Evolutionary conservation across 2,113 vertebrate species (phyloP).

Genomic region (Nematolebias whitei): DNA sequence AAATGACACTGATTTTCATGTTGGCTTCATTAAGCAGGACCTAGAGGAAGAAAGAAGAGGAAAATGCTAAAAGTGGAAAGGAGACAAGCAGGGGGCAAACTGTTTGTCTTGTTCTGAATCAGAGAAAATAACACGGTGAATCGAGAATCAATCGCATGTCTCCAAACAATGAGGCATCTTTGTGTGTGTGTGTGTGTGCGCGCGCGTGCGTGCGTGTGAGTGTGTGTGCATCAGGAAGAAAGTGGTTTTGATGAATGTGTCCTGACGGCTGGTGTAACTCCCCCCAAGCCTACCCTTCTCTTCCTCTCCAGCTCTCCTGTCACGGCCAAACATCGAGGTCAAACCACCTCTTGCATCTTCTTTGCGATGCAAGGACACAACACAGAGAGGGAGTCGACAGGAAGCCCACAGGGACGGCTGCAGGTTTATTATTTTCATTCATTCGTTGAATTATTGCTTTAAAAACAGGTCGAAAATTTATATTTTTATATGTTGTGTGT

Average conservation of each 20-base stretch:
- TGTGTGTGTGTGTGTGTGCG: constrained; percentile 11
- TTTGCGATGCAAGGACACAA: constrained; percentile 42
- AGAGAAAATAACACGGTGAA: not conserved
- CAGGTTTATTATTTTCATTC: constrained; percentile 2
- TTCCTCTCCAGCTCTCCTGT: constrained; percentile 56
- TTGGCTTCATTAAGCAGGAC: too few species aligned
- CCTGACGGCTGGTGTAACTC: constrained; percentile 69
- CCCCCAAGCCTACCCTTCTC: constrained; percentile 61
- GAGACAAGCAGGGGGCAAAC: not conserved
- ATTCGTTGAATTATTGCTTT: not conserved
- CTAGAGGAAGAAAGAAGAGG: too few species aligned
- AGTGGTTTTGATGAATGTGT: constrained; percentile 69
- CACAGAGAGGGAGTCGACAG: constrained; percentile 26
- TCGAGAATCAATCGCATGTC: constrained; percentile 13
- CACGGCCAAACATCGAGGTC: constrained; percentile 65
- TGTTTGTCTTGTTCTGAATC: not conserved
- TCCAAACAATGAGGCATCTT: constrained; percentile 6
- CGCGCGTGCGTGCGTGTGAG: constrained; percentile 7
- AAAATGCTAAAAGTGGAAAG: constrained; percentile 4
- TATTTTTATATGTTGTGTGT: not conserved
- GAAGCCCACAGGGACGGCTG: not conserved
- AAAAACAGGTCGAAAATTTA: not conserved
- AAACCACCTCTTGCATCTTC: constrained; percentile 65
- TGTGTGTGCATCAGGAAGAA: not conserved
- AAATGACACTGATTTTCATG: too few species aligned